Conservation (phyloP, 2,113 vertebrate genomes). For the Epinephelus fuscoguttatus region DNA sequence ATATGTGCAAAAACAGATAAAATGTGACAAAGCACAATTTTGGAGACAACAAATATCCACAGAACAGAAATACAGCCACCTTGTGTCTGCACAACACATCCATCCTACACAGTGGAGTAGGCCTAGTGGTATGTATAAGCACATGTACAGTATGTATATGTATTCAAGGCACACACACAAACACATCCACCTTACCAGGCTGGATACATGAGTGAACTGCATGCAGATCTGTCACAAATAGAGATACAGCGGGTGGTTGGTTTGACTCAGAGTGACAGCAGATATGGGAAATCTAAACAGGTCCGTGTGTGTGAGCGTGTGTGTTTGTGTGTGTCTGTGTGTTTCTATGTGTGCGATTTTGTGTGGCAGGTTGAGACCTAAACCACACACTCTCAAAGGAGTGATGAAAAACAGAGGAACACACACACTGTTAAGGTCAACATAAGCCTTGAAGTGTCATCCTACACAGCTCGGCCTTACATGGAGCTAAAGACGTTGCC, state of each 20-base stretch:
- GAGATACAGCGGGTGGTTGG: background rate
- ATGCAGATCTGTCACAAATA: background rate
- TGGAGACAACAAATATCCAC: too few relatives aligned
- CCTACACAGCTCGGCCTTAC: background rate
- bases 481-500: background rate
- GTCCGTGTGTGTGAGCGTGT: background rate
- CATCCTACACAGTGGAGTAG: background rate
- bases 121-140: background rate
- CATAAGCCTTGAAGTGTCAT: background rate
- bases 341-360: background rate
- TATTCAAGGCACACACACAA: background rate
- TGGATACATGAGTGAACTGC: background rate
- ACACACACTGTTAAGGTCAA: constrained; percentile 22
- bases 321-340: background rate
- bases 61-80: background rate
- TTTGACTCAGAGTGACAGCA: constrained; percentile 15
- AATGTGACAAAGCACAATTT: too few relatives aligned
- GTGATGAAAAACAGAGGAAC: constrained; percentile 35
- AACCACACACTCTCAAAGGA: background rate
- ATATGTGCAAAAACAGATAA: too few relatives aligned
- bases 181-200: background rate
- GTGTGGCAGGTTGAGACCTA: background rate
- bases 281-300: constrained; percentile 26
- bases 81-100: background rate
- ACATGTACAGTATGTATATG: constrained; percentile 3